Evolutionary conservation across 2,113 vertebrate genomes (phyloP), one percentile per base, ranked within the genome.

Genomic region (Columbina picui): DNA sequence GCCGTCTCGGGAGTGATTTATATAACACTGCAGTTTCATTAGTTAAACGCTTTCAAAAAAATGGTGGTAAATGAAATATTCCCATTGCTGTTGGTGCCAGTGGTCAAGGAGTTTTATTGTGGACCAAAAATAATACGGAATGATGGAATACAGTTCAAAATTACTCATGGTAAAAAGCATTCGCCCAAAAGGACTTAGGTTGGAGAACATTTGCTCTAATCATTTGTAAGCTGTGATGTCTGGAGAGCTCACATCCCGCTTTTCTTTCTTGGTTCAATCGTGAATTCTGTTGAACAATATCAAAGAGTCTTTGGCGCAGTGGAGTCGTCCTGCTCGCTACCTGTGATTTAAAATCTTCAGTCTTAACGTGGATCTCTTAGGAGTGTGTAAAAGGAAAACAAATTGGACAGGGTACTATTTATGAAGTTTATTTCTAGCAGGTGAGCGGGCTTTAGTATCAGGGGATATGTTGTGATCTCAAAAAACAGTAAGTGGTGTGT

Each of bases 1-100:
- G 52, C 27, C 63, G 52, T 77, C 85, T 74, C 2, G 0, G 67
- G 87, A 90, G 71, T 89, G 75, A 81, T 84, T 88, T 70, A 77
- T 87, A 30, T 22, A 69, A 26, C 70, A 60, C 78, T 95, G 29
- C 82, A 90, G 25, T 68, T 91, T 69, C 82, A 67, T 85, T 76
- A 94, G 61, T 34, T 86, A 73, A 82, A 64, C 43, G 59, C 71
- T 90, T 50, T 45, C 14, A 7, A 47, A 47, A 52, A 30, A 45
- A 10, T 7, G 3, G 15, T 32, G 59, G n/a, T 53, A 45, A 85
- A 63, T 61, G 7, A 65, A 83, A 50, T n/a, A 6, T 70, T 90
- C 63, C 67, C 7, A 1, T 26, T n/a, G 59, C 59, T 57, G 29
- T 30, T 82, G 57, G 84, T 45, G 43, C 34, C 82, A 73, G 19